A percentile compares a stretch with the other conserved stretches of the same genome.
phyloP scores from a whole-genome alignment of 1,140 invertebrate genomes.

The Periplaneta americana region DNA sequence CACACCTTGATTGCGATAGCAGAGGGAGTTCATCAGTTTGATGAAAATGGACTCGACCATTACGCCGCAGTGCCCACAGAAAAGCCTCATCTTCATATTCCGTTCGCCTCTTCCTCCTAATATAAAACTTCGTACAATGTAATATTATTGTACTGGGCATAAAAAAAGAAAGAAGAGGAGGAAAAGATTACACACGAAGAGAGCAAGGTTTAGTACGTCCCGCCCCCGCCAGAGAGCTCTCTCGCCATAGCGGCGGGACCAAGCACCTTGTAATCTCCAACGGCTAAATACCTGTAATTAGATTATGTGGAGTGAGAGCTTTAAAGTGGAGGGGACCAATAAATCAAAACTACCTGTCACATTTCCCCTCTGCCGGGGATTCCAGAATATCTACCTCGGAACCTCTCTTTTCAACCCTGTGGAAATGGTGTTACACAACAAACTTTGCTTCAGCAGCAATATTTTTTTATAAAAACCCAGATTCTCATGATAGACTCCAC shows the following conservation, averaged over 20 bases:
- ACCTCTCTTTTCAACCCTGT: no score
- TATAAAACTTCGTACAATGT: background rate
- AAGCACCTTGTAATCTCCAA: background rate
- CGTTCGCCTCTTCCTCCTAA: background rate
- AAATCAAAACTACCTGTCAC: background rate
- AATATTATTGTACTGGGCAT: background rate
- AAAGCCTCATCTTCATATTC: no score
- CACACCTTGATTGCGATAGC: background rate
- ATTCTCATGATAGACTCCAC: no score
- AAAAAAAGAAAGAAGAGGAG: background rate
- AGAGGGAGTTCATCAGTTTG: background rate
- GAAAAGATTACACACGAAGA: background rate
- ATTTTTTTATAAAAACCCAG: no score
- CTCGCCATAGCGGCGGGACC: background rate
- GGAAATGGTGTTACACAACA: no score
- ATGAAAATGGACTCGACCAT: background rate
- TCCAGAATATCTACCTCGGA: background rate
- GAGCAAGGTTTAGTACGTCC: background rate
- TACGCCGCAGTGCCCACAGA: background rate
- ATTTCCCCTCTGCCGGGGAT: background rate
- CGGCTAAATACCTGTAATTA: background rate
- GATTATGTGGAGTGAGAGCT: background rate
- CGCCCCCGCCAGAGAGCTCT: background rate
- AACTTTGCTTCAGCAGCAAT: no score
- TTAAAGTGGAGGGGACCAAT: background rate